Evolutionary conservation across 2,113 vertebrate genomes (phyloP).

Genomic region (Chauna torquata): DNA sequence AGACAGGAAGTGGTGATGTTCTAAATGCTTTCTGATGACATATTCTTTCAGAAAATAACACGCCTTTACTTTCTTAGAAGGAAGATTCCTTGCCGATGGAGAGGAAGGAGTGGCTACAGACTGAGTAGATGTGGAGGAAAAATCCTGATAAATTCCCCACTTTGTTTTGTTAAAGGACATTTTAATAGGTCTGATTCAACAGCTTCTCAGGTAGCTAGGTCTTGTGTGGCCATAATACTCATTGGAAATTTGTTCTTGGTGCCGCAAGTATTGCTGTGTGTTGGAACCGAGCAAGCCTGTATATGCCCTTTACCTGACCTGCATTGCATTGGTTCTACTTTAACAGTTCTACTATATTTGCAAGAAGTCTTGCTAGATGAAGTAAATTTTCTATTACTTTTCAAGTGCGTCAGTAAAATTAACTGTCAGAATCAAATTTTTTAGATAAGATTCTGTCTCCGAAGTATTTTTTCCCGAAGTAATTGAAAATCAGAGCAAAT

Average conservation of each 20-base stretch:
- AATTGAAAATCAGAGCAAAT: neutral
- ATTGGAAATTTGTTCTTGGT: neutral
- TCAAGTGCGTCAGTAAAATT: neutral
- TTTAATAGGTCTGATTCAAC: neutral
- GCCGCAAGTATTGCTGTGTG: neutral
- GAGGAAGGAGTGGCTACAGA: neutral
- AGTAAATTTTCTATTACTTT: neutral
- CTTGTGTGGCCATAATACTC: neutral
- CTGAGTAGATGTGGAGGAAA: neutral
- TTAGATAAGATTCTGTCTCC: neutral
- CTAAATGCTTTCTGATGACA: no score
- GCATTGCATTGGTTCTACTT: neutral
- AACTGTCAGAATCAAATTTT: neutral
- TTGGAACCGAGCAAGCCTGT: neutral
- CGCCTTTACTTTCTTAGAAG: neutral
- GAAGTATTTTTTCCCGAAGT: neutral
- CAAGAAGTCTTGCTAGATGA: neutral
- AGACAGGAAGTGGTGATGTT: neutral
- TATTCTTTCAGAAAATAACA: neutral
- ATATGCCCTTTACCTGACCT: neutral
- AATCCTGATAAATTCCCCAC: neutral
- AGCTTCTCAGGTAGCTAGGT: neutral
- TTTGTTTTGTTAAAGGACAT: neutral
- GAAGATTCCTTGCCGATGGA: neutral
- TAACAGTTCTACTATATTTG: neutral